Conservation (phyloP, 2,797 vertebrate species). For the Acanthis flammea region DNA sequence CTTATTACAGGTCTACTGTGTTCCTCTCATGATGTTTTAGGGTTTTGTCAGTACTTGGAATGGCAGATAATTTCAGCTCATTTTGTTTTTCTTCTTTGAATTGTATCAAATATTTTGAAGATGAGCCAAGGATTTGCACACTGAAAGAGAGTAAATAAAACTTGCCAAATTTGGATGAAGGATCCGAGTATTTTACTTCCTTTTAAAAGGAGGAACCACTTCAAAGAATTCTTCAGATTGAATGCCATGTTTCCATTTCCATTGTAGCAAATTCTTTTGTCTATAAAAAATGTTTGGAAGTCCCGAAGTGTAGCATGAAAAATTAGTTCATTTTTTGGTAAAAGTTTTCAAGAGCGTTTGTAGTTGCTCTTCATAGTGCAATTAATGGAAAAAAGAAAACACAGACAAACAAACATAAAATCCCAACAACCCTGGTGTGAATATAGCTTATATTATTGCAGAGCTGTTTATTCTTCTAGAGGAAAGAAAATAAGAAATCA, state of each 20-base stretch:
- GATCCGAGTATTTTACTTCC: neutral
- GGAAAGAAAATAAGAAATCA: constrained; percentile 1
- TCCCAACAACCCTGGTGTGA: neutral
- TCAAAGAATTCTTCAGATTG: neutral
- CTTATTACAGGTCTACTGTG: neutral
- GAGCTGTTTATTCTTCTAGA: neutral
- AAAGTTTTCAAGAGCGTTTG: neutral
- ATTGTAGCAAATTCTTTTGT: neutral
- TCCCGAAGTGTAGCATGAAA: neutral
- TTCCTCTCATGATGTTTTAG: neutral
- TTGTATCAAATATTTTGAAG: neutral
- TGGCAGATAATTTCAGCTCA: neutral
- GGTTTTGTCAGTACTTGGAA: neutral
- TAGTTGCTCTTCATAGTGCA: neutral
- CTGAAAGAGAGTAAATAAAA: neutral
- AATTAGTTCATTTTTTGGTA: neutral
- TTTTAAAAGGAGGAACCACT: neutral
- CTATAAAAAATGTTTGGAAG: neutral
- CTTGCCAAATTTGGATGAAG: neutral
- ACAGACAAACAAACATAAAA: neutral
- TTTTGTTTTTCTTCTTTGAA: neutral
- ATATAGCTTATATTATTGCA: neutral
- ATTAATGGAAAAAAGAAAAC: neutral
- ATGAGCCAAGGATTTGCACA: neutral
- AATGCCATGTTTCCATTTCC: neutral